Percentiles rank a stretch among this genome's conserved stretches.
These are phyloP conservation scores for Cydia amplana DNA, from an alignment of 1,140 invertebrate species.

Conservation along the genomic window DNA sequence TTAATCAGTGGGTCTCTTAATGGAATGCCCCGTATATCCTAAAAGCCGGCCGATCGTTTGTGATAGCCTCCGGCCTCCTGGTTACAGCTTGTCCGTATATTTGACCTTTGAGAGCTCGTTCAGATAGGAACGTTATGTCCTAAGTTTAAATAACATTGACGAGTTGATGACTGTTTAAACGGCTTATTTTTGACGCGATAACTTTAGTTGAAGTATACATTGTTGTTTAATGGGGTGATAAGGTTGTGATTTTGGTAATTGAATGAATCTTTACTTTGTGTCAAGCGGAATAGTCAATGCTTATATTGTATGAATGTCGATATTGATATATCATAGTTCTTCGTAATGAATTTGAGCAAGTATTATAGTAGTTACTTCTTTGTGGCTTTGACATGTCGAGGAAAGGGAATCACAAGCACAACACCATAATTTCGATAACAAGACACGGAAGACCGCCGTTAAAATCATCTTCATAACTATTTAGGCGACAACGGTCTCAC, in stretches of 20 bases:
- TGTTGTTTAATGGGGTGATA: background rate
- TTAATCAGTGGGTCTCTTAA: no score
- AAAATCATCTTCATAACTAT: no score
- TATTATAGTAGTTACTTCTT: no score
- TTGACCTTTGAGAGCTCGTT: background rate
- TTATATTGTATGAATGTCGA: background rate
- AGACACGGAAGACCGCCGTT: no score
- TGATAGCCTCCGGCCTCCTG: background rate
- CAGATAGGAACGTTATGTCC: background rate
- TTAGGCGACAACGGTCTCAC: no score
- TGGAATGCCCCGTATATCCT: no score
- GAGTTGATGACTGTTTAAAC: background rate
- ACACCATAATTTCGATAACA: no score
- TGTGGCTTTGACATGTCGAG: no score
- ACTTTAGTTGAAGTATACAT: background rate
- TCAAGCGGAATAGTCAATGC: no score
- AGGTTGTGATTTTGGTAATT: background rate
- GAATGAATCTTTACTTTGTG: background rate
- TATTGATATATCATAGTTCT: slow-evolving; percentile 37
- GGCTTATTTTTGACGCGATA: background rate
- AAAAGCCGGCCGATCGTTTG: no score
- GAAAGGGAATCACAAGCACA: no score
- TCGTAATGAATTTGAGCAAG: slow-evolving; percentile 32
- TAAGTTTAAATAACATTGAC: background rate
- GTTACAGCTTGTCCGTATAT: background rate